Evolutionary conservation across 2,113 vertebrate genomes (phyloP).

Genomic region (Proteles cristata): DNA sequence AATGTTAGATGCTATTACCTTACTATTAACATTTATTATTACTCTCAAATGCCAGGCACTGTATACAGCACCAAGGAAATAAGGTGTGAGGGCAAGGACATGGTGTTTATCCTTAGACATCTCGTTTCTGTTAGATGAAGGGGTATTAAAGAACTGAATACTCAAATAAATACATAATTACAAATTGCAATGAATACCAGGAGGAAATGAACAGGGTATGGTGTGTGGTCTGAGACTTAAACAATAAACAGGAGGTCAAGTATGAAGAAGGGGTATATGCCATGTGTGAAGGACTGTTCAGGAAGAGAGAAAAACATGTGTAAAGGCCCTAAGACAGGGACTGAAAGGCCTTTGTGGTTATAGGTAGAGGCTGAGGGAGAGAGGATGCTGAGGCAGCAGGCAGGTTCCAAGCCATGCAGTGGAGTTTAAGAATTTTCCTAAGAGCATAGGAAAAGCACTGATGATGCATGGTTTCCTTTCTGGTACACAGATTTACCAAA

Average conservation of each 20-base stretch:
- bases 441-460: background rate
- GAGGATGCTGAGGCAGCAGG: fast-evolving
- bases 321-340: background rate
- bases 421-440: background rate
- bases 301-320: background rate
- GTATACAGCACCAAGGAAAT: background rate
- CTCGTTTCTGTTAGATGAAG: background rate
- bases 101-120: background rate
- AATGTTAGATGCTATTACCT: background rate
- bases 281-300: background rate
- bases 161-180: background rate
- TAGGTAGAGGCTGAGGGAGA: background rate
- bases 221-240: background rate
- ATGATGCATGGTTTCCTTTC: background rate
- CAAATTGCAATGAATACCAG: background rate
- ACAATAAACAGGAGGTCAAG: background rate
- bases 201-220: background rate
- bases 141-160: background rate
- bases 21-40: background rate
- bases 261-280: background rate
- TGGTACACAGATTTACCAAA: background rate
- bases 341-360: background rate
- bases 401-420: background rate
- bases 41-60: background rate
- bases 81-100: fast-evolving